Conservation (phyloP, 1,140 invertebrate genomes). For the Drosophila tristis region DNA sequence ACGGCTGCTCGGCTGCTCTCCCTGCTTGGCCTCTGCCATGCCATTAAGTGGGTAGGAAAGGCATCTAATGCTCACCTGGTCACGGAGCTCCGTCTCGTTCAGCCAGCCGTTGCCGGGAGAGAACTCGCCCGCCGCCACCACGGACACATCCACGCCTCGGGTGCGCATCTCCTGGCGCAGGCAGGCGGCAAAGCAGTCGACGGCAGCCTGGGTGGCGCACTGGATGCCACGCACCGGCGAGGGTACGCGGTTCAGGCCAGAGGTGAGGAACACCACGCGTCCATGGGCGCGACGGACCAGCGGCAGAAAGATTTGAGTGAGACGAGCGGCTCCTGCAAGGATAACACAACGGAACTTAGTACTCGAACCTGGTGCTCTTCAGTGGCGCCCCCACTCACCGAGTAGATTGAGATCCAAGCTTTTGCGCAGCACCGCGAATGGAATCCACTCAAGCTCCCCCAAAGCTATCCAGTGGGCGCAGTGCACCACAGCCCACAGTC, state of each 20-base stretch:
- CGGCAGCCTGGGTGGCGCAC: constrained; percentile 90
- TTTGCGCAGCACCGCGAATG: constrained; percentile 89
- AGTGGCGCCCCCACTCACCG: constrained; percentile 81
- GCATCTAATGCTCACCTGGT: constrained; percentile 86
- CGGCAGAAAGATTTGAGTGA: constrained; percentile 92
- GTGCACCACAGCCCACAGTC: constrained; percentile 95
- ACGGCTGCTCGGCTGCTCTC: constrained; percentile 8
- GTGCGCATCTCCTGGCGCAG: constrained; percentile 92
- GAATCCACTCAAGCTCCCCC: constrained; percentile 95
- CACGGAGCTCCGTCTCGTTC: constrained; percentile 88
- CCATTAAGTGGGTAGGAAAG: constrained; percentile 22
- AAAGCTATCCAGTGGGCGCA: constrained; percentile 94
- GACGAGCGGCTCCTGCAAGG: constrained; percentile 87
- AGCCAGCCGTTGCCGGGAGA: constrained; percentile 91
- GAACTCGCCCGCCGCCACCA: constrained; percentile 93
- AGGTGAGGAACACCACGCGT: constrained; percentile 88
- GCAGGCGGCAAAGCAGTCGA: constrained; percentile 92
- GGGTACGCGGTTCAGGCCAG: constrained; percentile 90
- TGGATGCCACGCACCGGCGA: constrained; percentile 92
- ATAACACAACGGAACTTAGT: background rate
- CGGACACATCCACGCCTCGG: constrained; percentile 89
- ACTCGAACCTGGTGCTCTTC: background rate
- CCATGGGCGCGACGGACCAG: constrained; percentile 90
- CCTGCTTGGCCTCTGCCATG: constrained; percentile 8
- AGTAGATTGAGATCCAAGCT: constrained; percentile 92